Evolutionary conservation across 2,797 vertebrate species (phyloP).

Genomic region (Artibeus lituratus): DNA sequence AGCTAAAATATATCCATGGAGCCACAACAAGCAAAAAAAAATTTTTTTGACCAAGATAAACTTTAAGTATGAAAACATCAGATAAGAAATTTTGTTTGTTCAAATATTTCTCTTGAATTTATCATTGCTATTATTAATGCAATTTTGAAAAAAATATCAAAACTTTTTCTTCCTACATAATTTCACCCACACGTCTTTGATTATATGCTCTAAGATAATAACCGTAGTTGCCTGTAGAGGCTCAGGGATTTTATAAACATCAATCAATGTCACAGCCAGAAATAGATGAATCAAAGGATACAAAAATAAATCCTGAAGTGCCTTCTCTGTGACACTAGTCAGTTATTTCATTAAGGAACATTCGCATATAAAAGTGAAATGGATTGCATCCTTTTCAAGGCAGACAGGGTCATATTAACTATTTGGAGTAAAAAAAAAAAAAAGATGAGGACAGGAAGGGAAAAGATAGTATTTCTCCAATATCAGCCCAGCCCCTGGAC

Average conservation of each 20-base stretch:
- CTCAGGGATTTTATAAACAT: conserved; percentile 47
- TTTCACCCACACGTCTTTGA: conserved; percentile 46
- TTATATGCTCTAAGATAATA: conserved; percentile 22
- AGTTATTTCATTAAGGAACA: conserved; percentile 18
- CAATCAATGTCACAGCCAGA: conserved; percentile 55
- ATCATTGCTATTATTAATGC: conserved; percentile 11
- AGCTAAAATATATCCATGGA: not conserved
- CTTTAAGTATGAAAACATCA: conserved; percentile 18
- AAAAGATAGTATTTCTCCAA: not conserved
- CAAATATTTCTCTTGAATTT: not conserved
- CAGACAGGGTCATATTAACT: not conserved
- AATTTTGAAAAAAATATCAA: not conserved
- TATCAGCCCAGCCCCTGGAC: not conserved
- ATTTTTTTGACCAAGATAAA: not conserved
- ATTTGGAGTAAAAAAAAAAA: not conserved
- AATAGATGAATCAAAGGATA: not conserved
- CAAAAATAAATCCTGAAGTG: not conserved
- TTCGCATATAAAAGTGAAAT: not conserved
- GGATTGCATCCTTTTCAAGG: not conserved
- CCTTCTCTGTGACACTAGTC: not conserved
- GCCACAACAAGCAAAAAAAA: not conserved
- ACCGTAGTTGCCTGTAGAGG: not conserved
- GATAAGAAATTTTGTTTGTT: conserved; percentile 18
- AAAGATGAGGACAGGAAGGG: not conserved
- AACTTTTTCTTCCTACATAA: conserved; percentile 20